These are phyloP conservation scores for Anthonomus grandis DNA, from an alignment of 1,140 invertebrate species.

Conservation along the genomic window DNA sequence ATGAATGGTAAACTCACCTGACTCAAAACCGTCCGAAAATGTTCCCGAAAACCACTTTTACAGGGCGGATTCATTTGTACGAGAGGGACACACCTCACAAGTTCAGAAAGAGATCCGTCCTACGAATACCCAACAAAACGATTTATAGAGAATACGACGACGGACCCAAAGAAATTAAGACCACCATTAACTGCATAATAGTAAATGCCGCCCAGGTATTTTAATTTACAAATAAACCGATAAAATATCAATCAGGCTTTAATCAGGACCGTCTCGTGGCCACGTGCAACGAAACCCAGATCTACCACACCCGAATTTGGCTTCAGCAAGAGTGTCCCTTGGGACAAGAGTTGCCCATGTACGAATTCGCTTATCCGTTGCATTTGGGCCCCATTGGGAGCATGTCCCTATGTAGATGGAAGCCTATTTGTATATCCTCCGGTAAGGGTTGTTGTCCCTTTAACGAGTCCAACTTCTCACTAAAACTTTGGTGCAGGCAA, in stretches of 20 bases:
- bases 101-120: slow-evolving; percentile 60
- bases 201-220: slow-evolving; percentile 27
- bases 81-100: slow-evolving; percentile 59
- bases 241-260: neutral
- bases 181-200: slow-evolving; percentile 23
- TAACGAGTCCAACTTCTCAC: neutral
- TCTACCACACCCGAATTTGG: slow-evolving; percentile 60
- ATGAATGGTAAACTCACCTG: slow-evolving; percentile 51
- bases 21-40: too few species aligned
- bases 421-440: slow-evolving; percentile 83
- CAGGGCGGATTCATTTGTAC: slow-evolving; percentile 56
- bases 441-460: too few species aligned
- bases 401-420: slow-evolving; percentile 81
- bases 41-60: too few species aligned
- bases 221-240: neutral
- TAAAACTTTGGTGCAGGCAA: slow-evolving; percentile 15
- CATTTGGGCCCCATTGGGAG: slow-evolving; percentile 77
- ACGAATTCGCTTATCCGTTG: slow-evolving; percentile 65
- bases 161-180: slow-evolving; percentile 27
- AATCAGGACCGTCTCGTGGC: slow-evolving; percentile 52
- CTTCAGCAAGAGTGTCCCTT: slow-evolving; percentile 48
- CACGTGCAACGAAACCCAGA: slow-evolving; percentile 61
- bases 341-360: slow-evolving; percentile 42
- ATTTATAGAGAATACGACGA: slow-evolving; percentile 38
- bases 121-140: slow-evolving; percentile 53